Evolutionary conservation across 2,888 invertebrate genomes (phyloP), one percentile per base, ranked within the genome.

Genomic region (Alentia gelatinosa): DNA sequence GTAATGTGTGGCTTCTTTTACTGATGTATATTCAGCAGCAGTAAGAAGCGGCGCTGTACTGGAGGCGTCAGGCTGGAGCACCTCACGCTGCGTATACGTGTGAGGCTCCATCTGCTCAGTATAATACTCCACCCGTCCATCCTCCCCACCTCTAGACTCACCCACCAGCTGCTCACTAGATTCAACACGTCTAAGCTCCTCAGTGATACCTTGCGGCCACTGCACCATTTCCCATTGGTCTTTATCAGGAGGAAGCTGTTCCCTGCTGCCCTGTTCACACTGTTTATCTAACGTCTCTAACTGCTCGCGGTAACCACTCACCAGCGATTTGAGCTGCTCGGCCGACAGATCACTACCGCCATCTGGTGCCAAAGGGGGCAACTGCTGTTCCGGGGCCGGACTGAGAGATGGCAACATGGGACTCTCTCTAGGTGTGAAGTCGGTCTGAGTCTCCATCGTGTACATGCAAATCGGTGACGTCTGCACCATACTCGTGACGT

Each of bases 371-470:
- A 79, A 1, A 26, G 33, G 42, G 26, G 86, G 86, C 86, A 26
- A 83, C 83, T 83, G 40, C n/a, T 23, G 39, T 37, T 40, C 75
- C 30, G 35, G n/a, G 35, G 39, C 35, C 15, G 79, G 79, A 12
- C 79, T 79, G 79, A 39, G n/a, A 19, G 39, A 23, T 35, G 30
- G 19, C 3, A 30, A 30, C 42, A 86, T 86, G 26, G 86, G 86
- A 26, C 86, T 83, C 39, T 83, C 37, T 9, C 39, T 7, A 15
- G 86, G 86, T 23, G 86, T 86, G 47, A 42, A 86, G 47, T 86
- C 86, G 47, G 86, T 86, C 30, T 86, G 86, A 1, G 86, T 86
- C 23, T 86, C 86, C 42, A 42, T 86, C 1, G 47, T 33, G 33
- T 33, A 33, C 33, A 86, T 33, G n/a, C 47, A 50, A 9, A 86